Conservation (phyloP, 2,113 vertebrate genomes). For the Lepidothrix coronata region DNA sequence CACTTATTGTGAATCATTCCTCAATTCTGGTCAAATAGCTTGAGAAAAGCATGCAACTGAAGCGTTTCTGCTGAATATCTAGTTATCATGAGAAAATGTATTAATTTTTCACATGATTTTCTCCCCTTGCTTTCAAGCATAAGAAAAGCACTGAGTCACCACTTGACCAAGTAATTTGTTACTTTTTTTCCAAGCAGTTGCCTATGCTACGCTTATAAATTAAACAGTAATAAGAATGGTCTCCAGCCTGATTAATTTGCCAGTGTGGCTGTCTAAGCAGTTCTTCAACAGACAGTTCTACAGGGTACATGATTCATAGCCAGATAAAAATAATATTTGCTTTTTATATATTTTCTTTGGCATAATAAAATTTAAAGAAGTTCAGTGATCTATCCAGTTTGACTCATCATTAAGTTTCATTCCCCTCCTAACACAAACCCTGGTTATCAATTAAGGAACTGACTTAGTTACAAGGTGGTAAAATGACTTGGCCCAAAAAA, state of each 20-base stretch:
- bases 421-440: background rate
- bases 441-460: background rate
- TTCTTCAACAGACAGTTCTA: background rate
- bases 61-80: background rate
- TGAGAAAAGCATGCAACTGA: background rate
- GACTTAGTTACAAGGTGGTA: background rate
- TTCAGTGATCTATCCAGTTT: background rate
- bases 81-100: background rate
- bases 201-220: background rate
- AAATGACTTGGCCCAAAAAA: background rate
- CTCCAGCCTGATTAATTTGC: background rate
- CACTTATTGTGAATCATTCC: background rate
- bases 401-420: background rate
- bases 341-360: background rate
- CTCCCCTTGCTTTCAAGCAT: accelerated
- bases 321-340: background rate
- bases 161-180: background rate
- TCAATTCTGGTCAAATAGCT: background rate
- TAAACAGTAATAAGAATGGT: background rate
- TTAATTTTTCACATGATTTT: background rate
- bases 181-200: background rate
- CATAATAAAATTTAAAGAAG: background rate
- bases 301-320: background rate
- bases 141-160: background rate
- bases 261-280: background rate